Conservation (phyloP, 1,140 invertebrate genomes). For the Orius insidiosus region DNA sequence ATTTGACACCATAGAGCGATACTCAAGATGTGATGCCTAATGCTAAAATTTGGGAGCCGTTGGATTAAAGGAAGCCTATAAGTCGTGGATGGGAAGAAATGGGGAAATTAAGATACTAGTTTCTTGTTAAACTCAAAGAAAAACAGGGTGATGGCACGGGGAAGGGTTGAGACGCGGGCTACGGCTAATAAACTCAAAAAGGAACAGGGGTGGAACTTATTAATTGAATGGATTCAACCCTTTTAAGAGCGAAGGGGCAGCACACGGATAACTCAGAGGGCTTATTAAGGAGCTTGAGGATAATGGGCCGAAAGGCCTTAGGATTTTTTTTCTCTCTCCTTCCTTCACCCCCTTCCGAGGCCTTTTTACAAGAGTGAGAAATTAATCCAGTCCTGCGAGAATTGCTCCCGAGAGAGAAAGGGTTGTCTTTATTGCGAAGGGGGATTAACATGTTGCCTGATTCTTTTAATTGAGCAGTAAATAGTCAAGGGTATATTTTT, state of each 20-base stretch:
- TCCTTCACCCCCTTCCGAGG: background rate
- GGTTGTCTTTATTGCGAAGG: conserved; percentile 14
- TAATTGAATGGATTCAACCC: conserved; percentile 16
- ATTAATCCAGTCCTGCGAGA: conserved; percentile 11
- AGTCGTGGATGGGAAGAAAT: too few species aligned
- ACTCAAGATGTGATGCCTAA: too few species aligned
- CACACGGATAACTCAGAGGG: conserved; percentile 8
- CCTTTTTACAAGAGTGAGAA: conserved; percentile 12
- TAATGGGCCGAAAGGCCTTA: conserved; percentile 7
- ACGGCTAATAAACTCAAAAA: too few species aligned
- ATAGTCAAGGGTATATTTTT: conserved; percentile 6
- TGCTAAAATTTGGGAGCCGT: too few species aligned
- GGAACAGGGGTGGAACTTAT: conserved; percentile 7
- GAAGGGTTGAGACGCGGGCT: too few species aligned
- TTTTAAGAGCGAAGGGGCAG: background rate
- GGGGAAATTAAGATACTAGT: too few species aligned
- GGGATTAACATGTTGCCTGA: conserved; percentile 15
- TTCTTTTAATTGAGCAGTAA: conserved; percentile 18
- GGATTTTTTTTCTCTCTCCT: conserved; percentile 5
- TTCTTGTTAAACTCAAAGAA: too few species aligned
- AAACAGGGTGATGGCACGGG: too few species aligned
- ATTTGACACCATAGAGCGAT: too few species aligned
- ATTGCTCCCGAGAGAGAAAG: conserved; percentile 2
- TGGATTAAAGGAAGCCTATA: too few species aligned
- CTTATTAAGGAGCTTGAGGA: conserved; percentile 8